Conservation (phyloP, 2,797 vertebrate genomes). For the Echeneis naucrates region DNA sequence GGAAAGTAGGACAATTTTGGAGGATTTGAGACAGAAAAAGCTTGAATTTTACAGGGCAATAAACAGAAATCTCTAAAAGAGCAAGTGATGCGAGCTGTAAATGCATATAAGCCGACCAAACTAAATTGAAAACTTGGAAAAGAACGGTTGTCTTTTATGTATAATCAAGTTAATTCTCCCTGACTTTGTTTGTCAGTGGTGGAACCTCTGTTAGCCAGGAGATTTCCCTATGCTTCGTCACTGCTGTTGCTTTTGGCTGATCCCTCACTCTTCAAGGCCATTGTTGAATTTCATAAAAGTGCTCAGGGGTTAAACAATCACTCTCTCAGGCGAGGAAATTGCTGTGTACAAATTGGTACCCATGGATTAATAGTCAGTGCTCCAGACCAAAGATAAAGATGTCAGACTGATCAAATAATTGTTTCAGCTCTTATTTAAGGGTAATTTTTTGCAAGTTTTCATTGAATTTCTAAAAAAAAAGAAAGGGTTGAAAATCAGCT, state of each 20-base stretch:
- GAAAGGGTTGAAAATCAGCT: too few relatives aligned
- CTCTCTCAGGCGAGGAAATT: conserved; percentile 50
- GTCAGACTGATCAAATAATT: neutral
- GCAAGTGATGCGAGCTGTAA: conserved; percentile 6
- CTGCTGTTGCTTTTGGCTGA: conserved; percentile 45
- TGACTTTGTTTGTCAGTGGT: neutral
- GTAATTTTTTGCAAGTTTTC: too few relatives aligned
- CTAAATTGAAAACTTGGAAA: conserved; percentile 27
- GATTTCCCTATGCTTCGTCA: neutral
- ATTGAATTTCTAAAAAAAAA: too few relatives aligned
- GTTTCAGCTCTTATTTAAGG: neutral
- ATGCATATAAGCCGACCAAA: conserved; percentile 14
- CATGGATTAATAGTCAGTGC: conserved; percentile 28
- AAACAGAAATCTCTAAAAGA: conserved; percentile 18
- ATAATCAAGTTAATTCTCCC: neutral
- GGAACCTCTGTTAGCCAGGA: conserved; percentile 6
- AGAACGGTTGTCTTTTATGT: conserved; percentile 3
- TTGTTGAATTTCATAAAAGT: conserved; percentile 48
- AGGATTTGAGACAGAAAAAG: conserved; percentile 48
- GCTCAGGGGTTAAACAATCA: conserved; percentile 42
- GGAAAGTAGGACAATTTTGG: conserved; percentile 75
- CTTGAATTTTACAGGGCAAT: conserved; percentile 18
- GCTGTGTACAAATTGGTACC: conserved; percentile 42
- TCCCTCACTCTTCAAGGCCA: conserved; percentile 29
- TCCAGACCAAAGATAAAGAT: conserved; percentile 10